Percentiles rank a stretch among this genome's conserved stretches.
Evolutionary conservation across 2,797 vertebrate genomes (phyloP).

Genomic region (Psittacula echo): DNA sequence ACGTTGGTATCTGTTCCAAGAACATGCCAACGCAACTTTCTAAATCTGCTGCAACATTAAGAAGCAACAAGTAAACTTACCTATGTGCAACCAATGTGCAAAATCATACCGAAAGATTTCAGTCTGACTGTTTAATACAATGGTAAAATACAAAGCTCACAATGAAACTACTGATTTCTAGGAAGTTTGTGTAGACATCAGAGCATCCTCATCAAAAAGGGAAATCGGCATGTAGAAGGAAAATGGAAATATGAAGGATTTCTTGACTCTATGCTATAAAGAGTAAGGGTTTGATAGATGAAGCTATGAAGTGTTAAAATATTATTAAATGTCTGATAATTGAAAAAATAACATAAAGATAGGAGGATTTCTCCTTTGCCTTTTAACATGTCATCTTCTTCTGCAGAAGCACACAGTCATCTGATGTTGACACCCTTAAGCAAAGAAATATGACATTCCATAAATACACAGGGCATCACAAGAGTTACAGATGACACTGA

Average conservation of each 20-base stretch:
- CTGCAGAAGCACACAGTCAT: neutral
- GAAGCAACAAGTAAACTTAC: neutral
- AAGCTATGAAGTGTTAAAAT: neutral
- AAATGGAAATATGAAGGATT: neutral
- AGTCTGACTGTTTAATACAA: neutral
- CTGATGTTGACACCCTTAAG: neutral
- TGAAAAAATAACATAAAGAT: neutral
- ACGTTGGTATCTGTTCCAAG: conserved; percentile 1
- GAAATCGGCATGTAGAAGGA: neutral
- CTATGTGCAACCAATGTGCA: neutral
- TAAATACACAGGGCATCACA: neutral
- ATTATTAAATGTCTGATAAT: neutral
- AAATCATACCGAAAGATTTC: neutral
- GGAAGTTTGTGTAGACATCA: neutral
- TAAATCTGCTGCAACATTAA: neutral
- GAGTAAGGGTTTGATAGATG: neutral
- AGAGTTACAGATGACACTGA: neutral
- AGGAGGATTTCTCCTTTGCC: neutral
- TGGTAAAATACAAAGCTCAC: neutral
- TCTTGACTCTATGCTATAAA: neutral
- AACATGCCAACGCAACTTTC: neutral
- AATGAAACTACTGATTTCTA: neutral
- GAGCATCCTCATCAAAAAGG: neutral
- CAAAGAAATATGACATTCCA: neutral
- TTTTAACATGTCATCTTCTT: neutral